Conservation (phyloP, 2,113 vertebrate species). For the Misgurnus anguillicaudatus region DNA sequence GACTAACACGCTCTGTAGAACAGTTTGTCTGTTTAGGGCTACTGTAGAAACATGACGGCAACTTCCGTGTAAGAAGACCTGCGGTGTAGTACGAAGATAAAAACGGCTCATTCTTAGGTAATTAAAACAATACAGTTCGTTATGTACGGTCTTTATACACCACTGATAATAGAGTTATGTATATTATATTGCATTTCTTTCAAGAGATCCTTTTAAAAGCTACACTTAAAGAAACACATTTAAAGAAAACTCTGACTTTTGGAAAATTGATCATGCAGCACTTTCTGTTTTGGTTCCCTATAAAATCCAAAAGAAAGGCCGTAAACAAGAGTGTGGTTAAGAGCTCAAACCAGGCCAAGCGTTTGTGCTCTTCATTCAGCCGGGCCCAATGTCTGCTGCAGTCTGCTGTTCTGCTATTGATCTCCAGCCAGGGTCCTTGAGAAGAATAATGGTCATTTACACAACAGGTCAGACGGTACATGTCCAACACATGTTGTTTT, state of each 20-base stretch:
- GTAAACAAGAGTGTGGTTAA: neutral
- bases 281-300: neutral
- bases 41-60: no score
- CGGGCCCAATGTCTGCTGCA: constrained; percentile 14
- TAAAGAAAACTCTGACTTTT: neutral
- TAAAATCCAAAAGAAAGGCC: neutral
- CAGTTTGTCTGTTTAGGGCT: no score
- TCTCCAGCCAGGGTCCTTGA: constrained; percentile 29
- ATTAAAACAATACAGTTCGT: no score
- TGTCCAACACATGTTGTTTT: constrained; percentile 27
- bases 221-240: neutral
- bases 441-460: constrained; percentile 5
- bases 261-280: neutral
- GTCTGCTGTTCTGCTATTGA: constrained; percentile 31
- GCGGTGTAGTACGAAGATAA: no score
- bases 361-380: neutral
- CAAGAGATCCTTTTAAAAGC: neutral
- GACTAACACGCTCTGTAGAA: no score
- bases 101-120: no score
- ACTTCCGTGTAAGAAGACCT: no score
- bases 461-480: constrained; percentile 25
- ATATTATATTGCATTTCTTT: no score
- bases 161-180: no score
- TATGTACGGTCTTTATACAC: no score
- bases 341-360: constrained; percentile 1